These are phyloP conservation scores for Brotula barbata DNA, from an alignment of 2,797 vertebrate species.

Conservation along the genomic window DNA sequence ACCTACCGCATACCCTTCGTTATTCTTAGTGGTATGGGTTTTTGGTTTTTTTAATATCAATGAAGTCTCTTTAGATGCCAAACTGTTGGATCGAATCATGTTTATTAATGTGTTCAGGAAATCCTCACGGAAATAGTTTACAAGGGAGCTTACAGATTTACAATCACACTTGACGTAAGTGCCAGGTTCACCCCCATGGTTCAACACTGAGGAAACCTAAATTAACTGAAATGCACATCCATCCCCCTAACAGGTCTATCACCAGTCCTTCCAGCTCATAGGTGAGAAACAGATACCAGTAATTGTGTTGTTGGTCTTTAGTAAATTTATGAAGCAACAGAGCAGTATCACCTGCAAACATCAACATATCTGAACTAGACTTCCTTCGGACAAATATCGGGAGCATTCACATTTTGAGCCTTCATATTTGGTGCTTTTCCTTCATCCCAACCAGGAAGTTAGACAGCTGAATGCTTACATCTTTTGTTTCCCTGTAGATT, in stretches of 20 bases:
- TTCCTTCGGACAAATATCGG: conserved; percentile 45
- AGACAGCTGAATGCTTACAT: conserved; percentile 49
- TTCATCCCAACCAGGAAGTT: conserved; percentile 56
- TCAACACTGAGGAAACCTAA: conserved; percentile 59
- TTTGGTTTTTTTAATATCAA: no score
- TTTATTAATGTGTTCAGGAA: conserved; percentile 80
- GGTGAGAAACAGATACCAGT: conserved; percentile 28
- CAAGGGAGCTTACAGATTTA: conserved; percentile 77
- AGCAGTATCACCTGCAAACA: conserved; percentile 37
- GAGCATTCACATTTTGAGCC: conserved; percentile 64
- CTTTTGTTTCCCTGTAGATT: conserved; percentile 48
- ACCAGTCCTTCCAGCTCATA: conserved; percentile 47
- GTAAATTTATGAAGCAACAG: conserved; percentile 46
- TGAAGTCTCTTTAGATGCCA: neutral
- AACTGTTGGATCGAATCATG: conserved; percentile 76
- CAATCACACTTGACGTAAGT: conserved; percentile 77
- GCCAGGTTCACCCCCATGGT: conserved; percentile 66
- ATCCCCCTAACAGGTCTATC: conserved; percentile 44
- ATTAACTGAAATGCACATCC: conserved; percentile 51
- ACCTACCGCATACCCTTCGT: no score
- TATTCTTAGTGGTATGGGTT: no score
- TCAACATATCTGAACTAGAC: conserved; percentile 22
- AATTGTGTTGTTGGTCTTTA: conserved; percentile 39
- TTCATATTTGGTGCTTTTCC: conserved; percentile 71
- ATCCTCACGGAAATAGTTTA: conserved; percentile 77